Conservation (phyloP, 2,888 invertebrate genomes). For the Phalangium opilio region DNA sequence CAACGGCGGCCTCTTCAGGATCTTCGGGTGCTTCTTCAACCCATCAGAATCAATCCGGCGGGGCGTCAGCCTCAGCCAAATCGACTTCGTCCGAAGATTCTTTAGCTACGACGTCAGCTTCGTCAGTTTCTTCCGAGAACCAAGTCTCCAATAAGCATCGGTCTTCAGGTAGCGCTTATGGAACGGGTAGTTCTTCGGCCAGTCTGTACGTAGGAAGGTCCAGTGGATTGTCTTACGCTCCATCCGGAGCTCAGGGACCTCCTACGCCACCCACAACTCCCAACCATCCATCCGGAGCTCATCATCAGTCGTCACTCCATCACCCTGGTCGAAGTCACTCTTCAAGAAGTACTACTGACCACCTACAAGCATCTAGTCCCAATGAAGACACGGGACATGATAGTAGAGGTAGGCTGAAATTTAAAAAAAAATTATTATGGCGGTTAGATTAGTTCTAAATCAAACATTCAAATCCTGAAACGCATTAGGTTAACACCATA, state of each 20-base stretch:
- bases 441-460: no score
- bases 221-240: slow-evolving; percentile 1
- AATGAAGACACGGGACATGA: no score
- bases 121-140: background rate
- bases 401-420: no score
- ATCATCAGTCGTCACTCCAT: background rate
- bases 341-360: no score
- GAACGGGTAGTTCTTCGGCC: background rate
- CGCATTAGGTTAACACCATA: no score
- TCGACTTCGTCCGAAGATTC: no score
- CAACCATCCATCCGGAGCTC: slow-evolving; percentile 2
- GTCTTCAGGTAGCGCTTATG: background rate
- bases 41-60: background rate
- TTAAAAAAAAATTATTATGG: no score
- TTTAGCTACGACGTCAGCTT: no score
- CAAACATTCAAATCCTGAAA: no score
- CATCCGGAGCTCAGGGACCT: slow-evolving; percentile 5
- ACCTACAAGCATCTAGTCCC: no score
- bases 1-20: background rate
- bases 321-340: no score
- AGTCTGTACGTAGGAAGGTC: slow-evolving; percentile 1
- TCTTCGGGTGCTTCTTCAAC: background rate
- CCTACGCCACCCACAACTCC: slow-evolving; percentile 17
- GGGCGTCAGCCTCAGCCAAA: background rate
- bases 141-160: background rate